A percentile compares a stretch with the other conserved stretches of the same genome.
phyloP scores from a whole-genome alignment of 2,113 vertebrate species.

The Myiozetetes cayanensis region DNA sequence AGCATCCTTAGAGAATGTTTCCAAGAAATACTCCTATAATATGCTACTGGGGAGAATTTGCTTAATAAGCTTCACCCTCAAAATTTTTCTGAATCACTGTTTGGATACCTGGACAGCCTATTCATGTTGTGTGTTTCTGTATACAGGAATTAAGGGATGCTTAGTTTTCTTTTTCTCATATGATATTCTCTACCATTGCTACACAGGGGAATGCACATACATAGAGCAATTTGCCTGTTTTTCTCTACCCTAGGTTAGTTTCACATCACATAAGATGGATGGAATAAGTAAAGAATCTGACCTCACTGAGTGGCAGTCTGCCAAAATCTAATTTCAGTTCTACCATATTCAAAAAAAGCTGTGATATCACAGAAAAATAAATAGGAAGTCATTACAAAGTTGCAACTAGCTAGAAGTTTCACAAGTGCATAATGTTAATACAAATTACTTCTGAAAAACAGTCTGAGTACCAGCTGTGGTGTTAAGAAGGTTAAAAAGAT shows the following conservation, averaged over 20 bases:
- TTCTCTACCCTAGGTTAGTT: neutral
- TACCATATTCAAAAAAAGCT: neutral
- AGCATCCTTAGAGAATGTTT: neutral
- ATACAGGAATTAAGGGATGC: neutral
- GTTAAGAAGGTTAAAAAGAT: neutral
- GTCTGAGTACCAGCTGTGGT: neutral
- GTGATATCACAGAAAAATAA: neutral
- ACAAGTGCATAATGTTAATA: neutral
- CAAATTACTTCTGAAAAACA: neutral
- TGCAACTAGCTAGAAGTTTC: neutral
- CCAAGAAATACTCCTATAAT: neutral
- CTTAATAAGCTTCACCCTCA: neutral
- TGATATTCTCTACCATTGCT: neutral
- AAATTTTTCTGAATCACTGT: neutral
- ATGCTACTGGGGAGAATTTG: neutral
- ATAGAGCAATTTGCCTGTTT: neutral
- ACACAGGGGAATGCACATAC: neutral
- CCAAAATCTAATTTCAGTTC: neutral
- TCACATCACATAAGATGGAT: neutral
- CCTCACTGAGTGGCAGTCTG: neutral
- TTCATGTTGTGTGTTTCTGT: neutral
- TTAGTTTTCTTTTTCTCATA: neutral
- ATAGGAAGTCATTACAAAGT: neutral
- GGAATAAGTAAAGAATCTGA: neutral
- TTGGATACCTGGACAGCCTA: neutral